These are phyloP conservation scores for Elmis aenea DNA, from an alignment of 2,888 invertebrate genomes.

Conservation along the genomic window DNA sequence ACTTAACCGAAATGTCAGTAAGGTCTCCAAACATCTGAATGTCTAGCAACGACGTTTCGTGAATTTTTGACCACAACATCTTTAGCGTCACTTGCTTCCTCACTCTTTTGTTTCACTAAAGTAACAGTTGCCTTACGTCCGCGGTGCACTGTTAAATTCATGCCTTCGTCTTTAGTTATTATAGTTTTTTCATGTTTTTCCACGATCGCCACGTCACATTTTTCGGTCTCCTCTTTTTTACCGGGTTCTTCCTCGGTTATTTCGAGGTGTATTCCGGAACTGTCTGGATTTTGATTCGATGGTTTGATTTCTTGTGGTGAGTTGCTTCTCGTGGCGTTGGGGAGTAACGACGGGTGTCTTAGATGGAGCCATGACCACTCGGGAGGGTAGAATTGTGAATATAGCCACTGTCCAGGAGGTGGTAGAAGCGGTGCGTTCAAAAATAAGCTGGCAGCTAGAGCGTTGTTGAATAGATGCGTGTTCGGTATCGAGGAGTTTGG, in stretches of 20 bases:
- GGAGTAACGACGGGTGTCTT: constrained; percentile 36
- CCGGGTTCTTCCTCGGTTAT: constrained; percentile 15
- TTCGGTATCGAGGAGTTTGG: constrained; percentile 41
- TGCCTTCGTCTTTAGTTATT: constrained; percentile 33
- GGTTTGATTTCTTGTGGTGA: constrained; percentile 29
- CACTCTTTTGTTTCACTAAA: constrained; percentile 42
- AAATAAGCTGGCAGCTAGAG: constrained; percentile 66
- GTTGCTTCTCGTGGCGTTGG: constrained; percentile 23
- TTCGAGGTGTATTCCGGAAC: constrained; percentile 22
- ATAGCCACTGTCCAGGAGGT: constrained; percentile 73
- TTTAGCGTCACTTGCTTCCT: constrained; percentile 31
- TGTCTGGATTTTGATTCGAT: constrained; percentile 29
- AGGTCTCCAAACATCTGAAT: constrained; percentile 75
- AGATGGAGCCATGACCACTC: constrained; percentile 64
- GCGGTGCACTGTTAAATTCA: constrained; percentile 40
- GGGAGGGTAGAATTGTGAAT: constrained; percentile 70
- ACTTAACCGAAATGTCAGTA: too few species aligned
- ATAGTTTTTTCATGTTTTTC: constrained; percentile 6
- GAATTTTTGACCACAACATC: constrained; percentile 36
- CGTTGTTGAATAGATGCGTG: constrained; percentile 51
- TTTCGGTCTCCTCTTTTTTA: constrained; percentile 26
- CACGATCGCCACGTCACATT: constrained; percentile 10
- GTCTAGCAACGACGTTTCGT: constrained; percentile 46
- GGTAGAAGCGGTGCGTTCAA: constrained; percentile 70
- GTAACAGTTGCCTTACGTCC: constrained; percentile 42